Evolutionary conservation across 2,888 invertebrate genomes (phyloP), one percentile per base, ranked within the genome.

Genomic region (Ophion ellenae): DNA sequence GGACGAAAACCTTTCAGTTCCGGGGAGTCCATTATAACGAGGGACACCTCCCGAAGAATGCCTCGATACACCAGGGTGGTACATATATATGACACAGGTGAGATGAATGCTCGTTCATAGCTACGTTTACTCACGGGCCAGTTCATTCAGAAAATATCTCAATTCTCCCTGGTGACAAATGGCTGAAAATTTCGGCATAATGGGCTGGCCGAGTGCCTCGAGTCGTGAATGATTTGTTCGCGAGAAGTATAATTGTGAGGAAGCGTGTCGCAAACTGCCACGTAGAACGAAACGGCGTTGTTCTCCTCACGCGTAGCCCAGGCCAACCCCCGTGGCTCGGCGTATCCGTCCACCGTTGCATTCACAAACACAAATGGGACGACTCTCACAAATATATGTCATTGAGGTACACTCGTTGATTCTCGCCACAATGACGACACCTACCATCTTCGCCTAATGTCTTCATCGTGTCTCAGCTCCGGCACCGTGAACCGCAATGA

Each of bases 81-180:
- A 59, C 20, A 47, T 24, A 47, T 69, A 66, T 69, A 45, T 45
- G 64, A 77, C 80, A 87, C 86, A 88, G 85, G 87, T 87, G 83
- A 70, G 45, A 45, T 63, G 9, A 76, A 69, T 24, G 61, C 24
- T 47, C 67, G 69, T 84, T 70, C 74, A 59, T 53, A 64, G 59
- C 57, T 32, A 73, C 67, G 86, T 88, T 88, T 82, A 87, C 45
- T 82, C 81, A 83, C 85, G 73, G 84, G 73, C 63, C 73, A 20
- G 81, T 81, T 89, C 87, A 91, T 90, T 89, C 88, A 90, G 87
- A 73, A 87, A 88, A 89, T 90, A 83, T 86, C 32, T 67, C 79
- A 78, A 83, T 85, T 85, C 78, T 75, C 76, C 79, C 86, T 47
- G 73, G 80, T 90, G 90, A 90, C 89, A 86, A 89, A 89, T 90